These are phyloP conservation scores for Drosophila sulfurigaster DNA, from an alignment of 1,140 invertebrate species.

Conservation along the genomic window DNA sequence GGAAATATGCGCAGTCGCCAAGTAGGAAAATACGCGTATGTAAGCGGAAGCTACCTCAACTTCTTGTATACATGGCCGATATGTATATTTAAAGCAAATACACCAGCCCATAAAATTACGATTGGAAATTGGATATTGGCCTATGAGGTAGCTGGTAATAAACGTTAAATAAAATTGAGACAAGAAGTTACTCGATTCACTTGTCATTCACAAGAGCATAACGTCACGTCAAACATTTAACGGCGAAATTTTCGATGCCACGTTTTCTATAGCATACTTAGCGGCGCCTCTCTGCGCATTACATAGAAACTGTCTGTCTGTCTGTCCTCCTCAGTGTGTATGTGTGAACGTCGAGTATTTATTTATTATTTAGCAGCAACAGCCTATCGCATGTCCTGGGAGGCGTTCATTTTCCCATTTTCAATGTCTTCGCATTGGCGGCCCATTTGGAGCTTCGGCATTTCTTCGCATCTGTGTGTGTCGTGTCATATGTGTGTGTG, in stretches of 20 bases:
- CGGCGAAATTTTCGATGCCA: neutral
- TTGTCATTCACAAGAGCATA: neutral
- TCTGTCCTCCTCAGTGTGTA: neutral
- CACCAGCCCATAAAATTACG: neutral
- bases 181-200: conserved; percentile 11
- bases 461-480: conserved; percentile 13
- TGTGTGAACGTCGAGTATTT: conserved; percentile 48
- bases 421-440: conserved; percentile 66
- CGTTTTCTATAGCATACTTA: conserved; percentile 40
- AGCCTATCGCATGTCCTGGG: conserved; percentile 64
- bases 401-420: conserved; percentile 56
- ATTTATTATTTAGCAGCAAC: conserved; percentile 67
- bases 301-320: conserved; percentile 10
- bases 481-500: conserved; percentile 5
- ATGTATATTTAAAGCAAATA: neutral
- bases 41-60: conserved; percentile 2
- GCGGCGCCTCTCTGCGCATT: conserved; percentile 30
- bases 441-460: conserved; percentile 49
- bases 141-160: conserved; percentile 7
- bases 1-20: conserved; percentile 57
- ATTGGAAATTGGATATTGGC: conserved; percentile 2
- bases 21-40: conserved; percentile 17
- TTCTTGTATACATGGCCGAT: neutral
- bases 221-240: conserved; percentile 25
- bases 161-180: conserved; percentile 3